phyloP scores from a whole-genome alignment of 1,140 invertebrate genomes.

The Rhyzopertha dominica region DNA sequence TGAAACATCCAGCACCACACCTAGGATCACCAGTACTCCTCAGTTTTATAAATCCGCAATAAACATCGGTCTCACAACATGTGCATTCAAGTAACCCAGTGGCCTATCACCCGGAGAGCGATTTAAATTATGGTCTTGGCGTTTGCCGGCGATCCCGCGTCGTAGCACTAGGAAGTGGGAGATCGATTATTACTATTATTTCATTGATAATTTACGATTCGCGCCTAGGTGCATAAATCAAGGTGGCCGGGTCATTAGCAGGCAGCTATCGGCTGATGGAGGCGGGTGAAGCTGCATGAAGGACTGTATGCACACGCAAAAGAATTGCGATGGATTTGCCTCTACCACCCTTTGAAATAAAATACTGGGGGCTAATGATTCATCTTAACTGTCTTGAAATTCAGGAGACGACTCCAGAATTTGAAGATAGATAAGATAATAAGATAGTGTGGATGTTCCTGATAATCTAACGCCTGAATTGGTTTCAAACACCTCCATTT shows the following conservation, averaged over 20 bases:
- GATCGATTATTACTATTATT: constrained; percentile 19
- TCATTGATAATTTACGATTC: constrained; percentile 5
- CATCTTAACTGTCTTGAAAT: no score
- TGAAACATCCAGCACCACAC: no score
- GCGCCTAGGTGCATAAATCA: constrained; percentile 1
- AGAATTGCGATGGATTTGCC: no score
- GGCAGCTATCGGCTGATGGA: neutral
- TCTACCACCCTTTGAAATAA: no score
- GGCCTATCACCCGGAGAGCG: constrained; percentile 28
- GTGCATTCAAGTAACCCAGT: constrained; percentile 26
- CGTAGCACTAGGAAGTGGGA: constrained; percentile 23
- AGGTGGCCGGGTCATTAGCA: constrained; percentile 1
- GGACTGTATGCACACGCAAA: no score
- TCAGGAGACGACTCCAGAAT: no score
- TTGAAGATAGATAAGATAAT: no score
- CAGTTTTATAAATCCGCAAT: constrained; percentile 2
- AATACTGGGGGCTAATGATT: no score
- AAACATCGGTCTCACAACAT: constrained; percentile 1
- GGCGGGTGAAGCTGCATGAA: no score
- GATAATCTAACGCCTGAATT: no score
- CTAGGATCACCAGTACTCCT: neutral
- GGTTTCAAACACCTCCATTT: no score
- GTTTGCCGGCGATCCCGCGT: constrained; percentile 19
- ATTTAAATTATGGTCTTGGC: constrained; percentile 25
- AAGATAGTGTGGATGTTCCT: no score